Conservation (phyloP, 2,888 invertebrate species). For the Lasioglossum oenotherae region DNA sequence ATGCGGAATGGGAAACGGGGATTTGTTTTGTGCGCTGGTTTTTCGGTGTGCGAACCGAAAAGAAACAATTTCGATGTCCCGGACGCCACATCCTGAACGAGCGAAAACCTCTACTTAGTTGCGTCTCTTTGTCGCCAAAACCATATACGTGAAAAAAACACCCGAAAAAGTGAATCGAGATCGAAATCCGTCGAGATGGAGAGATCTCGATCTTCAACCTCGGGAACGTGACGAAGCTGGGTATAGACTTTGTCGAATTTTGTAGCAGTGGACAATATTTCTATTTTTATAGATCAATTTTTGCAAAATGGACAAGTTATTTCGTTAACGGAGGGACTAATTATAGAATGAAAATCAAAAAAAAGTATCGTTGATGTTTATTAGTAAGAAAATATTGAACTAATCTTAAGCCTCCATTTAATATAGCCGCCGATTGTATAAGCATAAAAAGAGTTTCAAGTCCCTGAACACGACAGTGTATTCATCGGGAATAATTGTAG, state of each 20-base stretch:
- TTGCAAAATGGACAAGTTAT: neutral
- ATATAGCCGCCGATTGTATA: neutral
- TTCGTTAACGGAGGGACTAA: neutral
- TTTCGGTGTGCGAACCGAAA: constrained; percentile 53
- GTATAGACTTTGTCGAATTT: neutral
- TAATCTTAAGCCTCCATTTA: neutral
- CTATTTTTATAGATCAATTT: neutral
- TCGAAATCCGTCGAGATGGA: constrained; percentile 38
- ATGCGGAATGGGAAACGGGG: constrained; percentile 72
- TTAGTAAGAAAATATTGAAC: no score
- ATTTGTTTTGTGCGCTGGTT: constrained; percentile 71
- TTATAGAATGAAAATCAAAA: neutral
- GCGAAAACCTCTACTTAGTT: constrained; percentile 50
- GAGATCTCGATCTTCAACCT: constrained; percentile 18
- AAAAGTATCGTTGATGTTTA: neutral
- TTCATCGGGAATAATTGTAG: neutral
- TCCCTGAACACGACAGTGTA: neutral
- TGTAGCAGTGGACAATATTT: neutral
- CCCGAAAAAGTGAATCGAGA: constrained; percentile 57
- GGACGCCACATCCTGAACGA: constrained; percentile 54
- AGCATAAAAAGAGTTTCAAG: neutral
- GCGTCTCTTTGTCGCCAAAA: constrained; percentile 61
- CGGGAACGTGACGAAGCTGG: neutral
- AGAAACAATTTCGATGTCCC: constrained; percentile 64
- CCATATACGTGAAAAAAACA: constrained; percentile 42